Conservation (phyloP, 1,140 invertebrate genomes). For the Eriocheir sinensis region DNA sequence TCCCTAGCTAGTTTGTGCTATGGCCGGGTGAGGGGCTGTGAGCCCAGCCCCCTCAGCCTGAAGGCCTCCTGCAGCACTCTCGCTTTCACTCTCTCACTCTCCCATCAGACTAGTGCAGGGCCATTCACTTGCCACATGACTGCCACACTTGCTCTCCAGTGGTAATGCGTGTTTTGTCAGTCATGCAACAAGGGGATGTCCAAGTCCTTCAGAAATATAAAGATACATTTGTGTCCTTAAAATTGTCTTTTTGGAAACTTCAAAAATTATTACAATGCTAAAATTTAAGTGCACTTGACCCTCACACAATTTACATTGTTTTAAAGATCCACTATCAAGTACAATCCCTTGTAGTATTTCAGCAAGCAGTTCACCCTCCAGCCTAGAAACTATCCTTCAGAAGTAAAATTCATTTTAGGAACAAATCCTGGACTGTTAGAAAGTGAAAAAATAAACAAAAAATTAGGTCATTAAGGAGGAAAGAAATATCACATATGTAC, state of each 20-base stretch:
- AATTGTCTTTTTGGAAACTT: not conserved
- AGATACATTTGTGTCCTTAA: not conserved
- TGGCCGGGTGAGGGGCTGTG: not conserved
- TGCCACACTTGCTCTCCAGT: not conserved
- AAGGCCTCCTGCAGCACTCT: not conserved
- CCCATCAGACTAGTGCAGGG: conserved; percentile 55
- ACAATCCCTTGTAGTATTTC: not conserved
- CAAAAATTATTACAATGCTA: not conserved
- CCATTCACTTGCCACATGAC: not conserved
- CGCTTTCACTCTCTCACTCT: not conserved
- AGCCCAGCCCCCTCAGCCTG: conserved; percentile 13
- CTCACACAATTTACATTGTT: not conserved
- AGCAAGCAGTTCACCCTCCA: not conserved
- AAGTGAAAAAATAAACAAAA: not conserved
- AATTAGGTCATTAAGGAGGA: not conserved
- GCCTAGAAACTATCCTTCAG: not conserved
- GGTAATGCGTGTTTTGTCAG: not conserved
- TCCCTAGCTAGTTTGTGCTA: conserved; percentile 41
- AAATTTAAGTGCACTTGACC: conserved; percentile 24
- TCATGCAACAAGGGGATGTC: conserved; percentile 31
- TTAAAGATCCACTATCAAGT: conserved; percentile 1
- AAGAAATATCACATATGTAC: not conserved
- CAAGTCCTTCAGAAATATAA: not conserved
- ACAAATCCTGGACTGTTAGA: too few relatives aligned
- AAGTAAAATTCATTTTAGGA: not conserved